Base-by-base conservation (phyloP, 2,113 vertebrate species). In the Megaceryle maxima region DNA sequence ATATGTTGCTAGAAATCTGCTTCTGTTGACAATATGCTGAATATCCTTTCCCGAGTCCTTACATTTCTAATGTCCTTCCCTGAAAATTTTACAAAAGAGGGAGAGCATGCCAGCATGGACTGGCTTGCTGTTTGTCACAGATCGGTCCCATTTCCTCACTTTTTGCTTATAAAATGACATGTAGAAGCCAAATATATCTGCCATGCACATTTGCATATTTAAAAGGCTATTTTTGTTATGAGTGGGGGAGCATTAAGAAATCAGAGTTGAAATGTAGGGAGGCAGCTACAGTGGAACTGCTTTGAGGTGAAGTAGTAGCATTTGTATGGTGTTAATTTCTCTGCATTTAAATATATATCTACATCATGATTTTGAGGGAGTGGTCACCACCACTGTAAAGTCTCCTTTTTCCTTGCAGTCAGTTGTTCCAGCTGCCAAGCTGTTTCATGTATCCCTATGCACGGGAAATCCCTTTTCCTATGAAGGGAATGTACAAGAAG, bases 381-480 rank as follows among this genome's bases (percentile, higher is more conserved):
- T 46, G 57, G 62, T 66, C 63, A 64, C 44, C 39, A 68, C 29
- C 19, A 16, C 46, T 39, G 25, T 26, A 4, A 90, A 82, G 48
- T 25, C 55, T 79, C 26, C 35, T 16, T 67, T 85, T 64, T 57
- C 75, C 79, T 91, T 75, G 37, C 59, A 78, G 39, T n/a, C 55
- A 83, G 39, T 57, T 88, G 46, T 66, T 92, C 22, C 76, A 33
- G 31, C 56, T 92, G 76, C 80, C 64, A 87, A 63, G 29, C 50
- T 67, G 5, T 74, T 93, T 78, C n/a, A 11, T 26, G 17, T 5
- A 1, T 81, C 29, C 55, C 31, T 86, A 11, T 80, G 64, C 24
- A 17, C 78, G 83, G 73, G 91, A 92, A 97, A 92, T 82, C 80
- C 73, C 53, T 83, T 92, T 69, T 95, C 39, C 77, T 75, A 5